Conservation (phyloP, 2,888 invertebrate genomes). For the Phanerotoma sp. region DNA sequence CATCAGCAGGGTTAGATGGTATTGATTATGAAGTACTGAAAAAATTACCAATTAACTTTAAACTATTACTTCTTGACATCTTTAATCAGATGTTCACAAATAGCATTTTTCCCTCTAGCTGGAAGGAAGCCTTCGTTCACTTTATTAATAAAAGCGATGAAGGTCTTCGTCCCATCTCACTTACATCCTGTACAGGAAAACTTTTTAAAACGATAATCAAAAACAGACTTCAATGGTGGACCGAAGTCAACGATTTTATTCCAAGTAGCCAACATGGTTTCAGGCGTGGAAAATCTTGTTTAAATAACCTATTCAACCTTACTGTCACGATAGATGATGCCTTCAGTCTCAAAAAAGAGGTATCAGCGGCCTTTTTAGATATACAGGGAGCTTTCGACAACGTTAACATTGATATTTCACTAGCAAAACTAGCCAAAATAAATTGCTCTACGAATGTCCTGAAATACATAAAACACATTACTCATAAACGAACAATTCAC, state of each 20-base stretch:
- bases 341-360: slow-evolving; percentile 14
- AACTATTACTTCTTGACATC: no score
- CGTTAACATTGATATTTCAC: slow-evolving; percentile 13
- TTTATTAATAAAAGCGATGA: slow-evolving; percentile 30
- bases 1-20: no score
- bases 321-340: slow-evolving; percentile 16
- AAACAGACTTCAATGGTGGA: slow-evolving; percentile 31
- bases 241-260: slow-evolving; percentile 21
- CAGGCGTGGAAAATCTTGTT: slow-evolving; percentile 23
- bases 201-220: slow-evolving; percentile 33
- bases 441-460: neutral
- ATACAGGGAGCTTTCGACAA: neutral
- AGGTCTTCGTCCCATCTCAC: slow-evolving; percentile 27
- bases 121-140: slow-evolving; percentile 22
- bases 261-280: slow-evolving; percentile 30
- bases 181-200: slow-evolving; percentile 32
- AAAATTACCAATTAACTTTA: no score
- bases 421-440: slow-evolving; percentile 9
- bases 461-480: neutral
- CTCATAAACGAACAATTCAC: neutral
- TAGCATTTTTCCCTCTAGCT: no score
- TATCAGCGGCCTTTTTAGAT: slow-evolving; percentile 25
- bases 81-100: no score
- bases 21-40: no score
- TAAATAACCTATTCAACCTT: slow-evolving; percentile 26